These are phyloP conservation scores for Helobdella robusta DNA, from an alignment of 2,888 invertebrate species.

Conservation along the genomic window DNA sequence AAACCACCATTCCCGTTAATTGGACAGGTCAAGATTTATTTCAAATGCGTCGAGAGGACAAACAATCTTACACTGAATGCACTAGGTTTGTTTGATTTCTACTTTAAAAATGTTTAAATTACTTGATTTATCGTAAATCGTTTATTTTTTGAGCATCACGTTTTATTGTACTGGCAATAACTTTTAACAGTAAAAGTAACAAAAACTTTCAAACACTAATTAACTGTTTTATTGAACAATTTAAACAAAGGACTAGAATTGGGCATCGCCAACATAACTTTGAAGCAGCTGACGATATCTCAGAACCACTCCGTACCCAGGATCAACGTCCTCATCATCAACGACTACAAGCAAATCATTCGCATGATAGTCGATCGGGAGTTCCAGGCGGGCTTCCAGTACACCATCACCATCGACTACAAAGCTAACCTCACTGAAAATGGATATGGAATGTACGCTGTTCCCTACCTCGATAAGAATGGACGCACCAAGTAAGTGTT, in stretches of 20 bases:
- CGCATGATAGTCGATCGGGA: background rate
- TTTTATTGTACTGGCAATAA: too few relatives aligned
- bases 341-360: slow-evolving; percentile 1
- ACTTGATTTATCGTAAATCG: too few relatives aligned
- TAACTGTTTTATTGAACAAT: too few relatives aligned
- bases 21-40: slow-evolving; percentile 21
- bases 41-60: slow-evolving; percentile 4
- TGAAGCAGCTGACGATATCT: too few relatives aligned
- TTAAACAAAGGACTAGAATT: too few relatives aligned
- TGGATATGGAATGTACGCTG: background rate
- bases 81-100: background rate
- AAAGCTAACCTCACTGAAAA: background rate
- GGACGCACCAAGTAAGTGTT: background rate
- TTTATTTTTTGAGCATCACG: too few relatives aligned
- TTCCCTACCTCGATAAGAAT: slow-evolving; percentile 8
- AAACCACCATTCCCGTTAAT: slow-evolving; percentile 23
- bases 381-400: background rate
- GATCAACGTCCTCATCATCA: background rate
- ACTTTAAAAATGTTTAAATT: background rate
- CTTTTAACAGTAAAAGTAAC: too few relatives aligned
- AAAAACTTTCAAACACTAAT: too few relatives aligned
- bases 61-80: slow-evolving; percentile 15
- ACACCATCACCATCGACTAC: slow-evolving; percentile 9
- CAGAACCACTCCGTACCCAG: background rate
- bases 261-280: too few relatives aligned